These are phyloP conservation scores for Natator depressus DNA, from an alignment of 2,113 vertebrate genomes.

Conservation along the genomic window DNA sequence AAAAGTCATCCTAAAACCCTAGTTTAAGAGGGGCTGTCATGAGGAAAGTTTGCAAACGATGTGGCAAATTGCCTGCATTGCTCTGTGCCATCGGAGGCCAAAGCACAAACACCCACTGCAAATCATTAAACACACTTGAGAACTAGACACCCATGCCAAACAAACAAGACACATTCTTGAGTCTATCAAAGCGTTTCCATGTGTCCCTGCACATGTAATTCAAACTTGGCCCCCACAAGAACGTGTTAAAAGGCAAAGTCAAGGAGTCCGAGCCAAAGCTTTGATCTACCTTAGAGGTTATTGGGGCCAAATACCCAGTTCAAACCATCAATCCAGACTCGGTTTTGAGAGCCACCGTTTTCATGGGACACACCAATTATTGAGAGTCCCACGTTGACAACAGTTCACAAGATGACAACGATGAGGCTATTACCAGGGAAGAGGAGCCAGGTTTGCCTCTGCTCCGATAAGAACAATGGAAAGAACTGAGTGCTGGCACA, in stretches of 20 bases:
- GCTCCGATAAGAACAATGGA: not conserved
- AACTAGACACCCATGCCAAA: rapidly evolving
- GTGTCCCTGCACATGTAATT: not conserved
- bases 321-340: not conserved
- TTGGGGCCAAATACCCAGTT: rapidly evolving
- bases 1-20: not conserved
- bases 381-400: not conserved
- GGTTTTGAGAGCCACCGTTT: not conserved
- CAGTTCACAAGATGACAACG: not conserved
- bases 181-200: not conserved
- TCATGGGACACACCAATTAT: not conserved
- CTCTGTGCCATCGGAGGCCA: not conserved
- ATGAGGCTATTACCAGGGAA: not conserved
- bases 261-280: not conserved
- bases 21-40: not conserved
- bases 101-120: too few relatives aligned
- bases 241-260: not conserved
- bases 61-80: not conserved
- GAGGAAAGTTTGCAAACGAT: not conserved
- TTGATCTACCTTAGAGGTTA: not conserved
- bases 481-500: not conserved
- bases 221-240: not conserved
- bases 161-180: rapidly evolving
- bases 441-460: not conserved
- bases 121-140: too few relatives aligned